Percentiles rank a stretch among this genome's conserved stretches.
These are phyloP conservation scores for Lates calcarifer DNA, from an alignment of 2,113 vertebrate species.

Conservation along the genomic window DNA sequence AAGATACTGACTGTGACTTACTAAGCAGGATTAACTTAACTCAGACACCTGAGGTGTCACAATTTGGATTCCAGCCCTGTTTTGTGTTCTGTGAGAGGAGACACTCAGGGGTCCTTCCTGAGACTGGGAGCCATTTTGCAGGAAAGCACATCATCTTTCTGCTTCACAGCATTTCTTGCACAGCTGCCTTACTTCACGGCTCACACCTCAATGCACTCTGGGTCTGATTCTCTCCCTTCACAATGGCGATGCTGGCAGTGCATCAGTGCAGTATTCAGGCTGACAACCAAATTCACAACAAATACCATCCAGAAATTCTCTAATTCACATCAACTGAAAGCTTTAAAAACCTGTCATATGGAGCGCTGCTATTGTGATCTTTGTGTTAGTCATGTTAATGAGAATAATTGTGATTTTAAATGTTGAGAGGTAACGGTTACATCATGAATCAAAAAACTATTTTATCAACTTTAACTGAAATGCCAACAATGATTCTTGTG, in stretches of 20 bases:
- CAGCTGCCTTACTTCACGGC: slow-evolving; percentile 51
- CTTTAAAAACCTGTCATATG: neutral
- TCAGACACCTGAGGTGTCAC: slow-evolving; percentile 14
- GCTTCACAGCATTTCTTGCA: slow-evolving; percentile 45
- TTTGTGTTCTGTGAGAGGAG: slow-evolving; percentile 44
- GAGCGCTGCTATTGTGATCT: neutral
- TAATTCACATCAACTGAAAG: slow-evolving; percentile 19
- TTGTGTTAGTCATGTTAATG: neutral
- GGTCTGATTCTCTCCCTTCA: neutral
- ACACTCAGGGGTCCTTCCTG: slow-evolving; percentile 39
- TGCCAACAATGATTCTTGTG: neutral
- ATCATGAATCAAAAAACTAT: neutral
- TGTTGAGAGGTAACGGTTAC: neutral
- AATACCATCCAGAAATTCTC: slow-evolving; percentile 18
- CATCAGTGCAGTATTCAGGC: slow-evolving; percentile 26
- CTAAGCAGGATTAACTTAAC: neutral
- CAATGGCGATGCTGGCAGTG: slow-evolving; percentile 18
- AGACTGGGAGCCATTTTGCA: slow-evolving; percentile 68
- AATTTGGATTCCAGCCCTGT: slow-evolving; percentile 47
- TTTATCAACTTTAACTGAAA: neutral
- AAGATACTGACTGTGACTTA: neutral
- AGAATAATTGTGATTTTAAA: neutral
- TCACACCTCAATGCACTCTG: slow-evolving; percentile 55
- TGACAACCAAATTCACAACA: slow-evolving; percentile 29
- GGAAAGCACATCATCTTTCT: slow-evolving; percentile 61